These are phyloP conservation scores for Anseranas semipalmata DNA, from an alignment of 2,113 vertebrate species.

Conservation along the genomic window DNA sequence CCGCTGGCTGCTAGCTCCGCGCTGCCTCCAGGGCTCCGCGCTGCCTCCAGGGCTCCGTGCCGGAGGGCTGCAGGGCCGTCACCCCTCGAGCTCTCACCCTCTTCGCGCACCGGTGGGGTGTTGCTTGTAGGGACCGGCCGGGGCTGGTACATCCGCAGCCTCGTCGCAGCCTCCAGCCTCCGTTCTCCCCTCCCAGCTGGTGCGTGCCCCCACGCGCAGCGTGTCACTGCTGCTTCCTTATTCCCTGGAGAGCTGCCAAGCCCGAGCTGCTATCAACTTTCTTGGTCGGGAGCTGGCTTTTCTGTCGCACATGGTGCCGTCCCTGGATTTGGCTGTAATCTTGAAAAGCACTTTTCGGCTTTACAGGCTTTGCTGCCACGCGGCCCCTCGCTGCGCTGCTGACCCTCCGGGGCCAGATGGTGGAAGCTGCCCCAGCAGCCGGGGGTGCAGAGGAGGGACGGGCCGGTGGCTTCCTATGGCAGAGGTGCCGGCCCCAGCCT, in stretches of 20 bases:
- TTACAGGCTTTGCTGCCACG: not conserved
- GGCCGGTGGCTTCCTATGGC: not conserved
- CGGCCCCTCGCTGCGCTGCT: not conserved
- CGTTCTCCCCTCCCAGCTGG: not conserved
- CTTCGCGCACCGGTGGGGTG: too few relatives aligned
- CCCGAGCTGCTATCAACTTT: not conserved
- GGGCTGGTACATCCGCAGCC: too few relatives aligned
- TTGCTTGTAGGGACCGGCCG: too few relatives aligned
- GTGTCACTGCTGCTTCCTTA: not conserved
- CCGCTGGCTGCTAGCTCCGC: not conserved
- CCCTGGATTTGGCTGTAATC: slow-evolving; percentile 33
- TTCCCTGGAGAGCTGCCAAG: not conserved
- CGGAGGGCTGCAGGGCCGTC: not conserved
- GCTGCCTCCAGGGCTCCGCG: too few relatives aligned
- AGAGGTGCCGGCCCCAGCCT: not conserved
- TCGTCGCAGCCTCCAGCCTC: not conserved
- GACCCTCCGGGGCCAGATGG: not conserved
- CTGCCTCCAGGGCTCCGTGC: too few relatives aligned
- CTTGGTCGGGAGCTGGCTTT: not conserved
- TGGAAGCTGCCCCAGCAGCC: not conserved
- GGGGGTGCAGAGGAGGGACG: not conserved
- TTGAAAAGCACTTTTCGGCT: slow-evolving; percentile 37
- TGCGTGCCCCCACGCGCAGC: not conserved
- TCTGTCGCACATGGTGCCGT: not conserved
- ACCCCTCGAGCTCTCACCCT: not conserved